Base-by-base conservation (phyloP, 1,140 invertebrate genomes). In the Nymphalis io region DNA sequence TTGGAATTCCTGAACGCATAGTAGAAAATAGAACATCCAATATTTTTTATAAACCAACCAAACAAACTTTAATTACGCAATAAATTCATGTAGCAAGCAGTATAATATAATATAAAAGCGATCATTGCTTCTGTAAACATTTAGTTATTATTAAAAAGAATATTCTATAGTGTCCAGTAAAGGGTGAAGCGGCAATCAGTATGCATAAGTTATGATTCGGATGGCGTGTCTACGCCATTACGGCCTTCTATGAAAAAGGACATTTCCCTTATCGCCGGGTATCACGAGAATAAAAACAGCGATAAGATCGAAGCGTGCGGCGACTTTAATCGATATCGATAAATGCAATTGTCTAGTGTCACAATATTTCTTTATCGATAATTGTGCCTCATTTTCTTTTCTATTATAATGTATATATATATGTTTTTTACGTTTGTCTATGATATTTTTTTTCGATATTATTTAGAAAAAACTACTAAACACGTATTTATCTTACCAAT, bases 221-320 rank as follows among this genome's bases (percentile, higher is more conserved):
- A 72, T 90, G 70, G 85, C 86, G 88, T 89, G 88, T 82, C 79
- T 88, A 72, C 60, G 74, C 87, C 87, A 90, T 90, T 90, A 90
- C 81, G 75, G 81, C 51, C 80, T 90, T 89, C 88, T 90, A 90
- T 90, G 88, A 88, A 90, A 90, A 90, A 90, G 88, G 87, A 90
- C 88, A 89, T 88, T 89, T 85, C 80, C 82, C 83, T 90, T 90
- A 89, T 90, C 88, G 84, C 39, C 80, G 84, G 85, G 81, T 89
- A 90, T 90, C 87, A 88, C 85, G 86, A 89, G 85, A 90, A 89
- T 89, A 90, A 88, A 89, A 89, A 87, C 82, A 58, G 66, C 65
- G 88, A 90, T 90, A 90, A 89, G 84, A 90, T 90, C 88, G 55
- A 64, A 42, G 79, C 82, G 80, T 69, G 81, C 27, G 73, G 75